Base-by-base conservation (phyloP, 2,797 vertebrate species). In the Melopsittacus undulatus region DNA sequence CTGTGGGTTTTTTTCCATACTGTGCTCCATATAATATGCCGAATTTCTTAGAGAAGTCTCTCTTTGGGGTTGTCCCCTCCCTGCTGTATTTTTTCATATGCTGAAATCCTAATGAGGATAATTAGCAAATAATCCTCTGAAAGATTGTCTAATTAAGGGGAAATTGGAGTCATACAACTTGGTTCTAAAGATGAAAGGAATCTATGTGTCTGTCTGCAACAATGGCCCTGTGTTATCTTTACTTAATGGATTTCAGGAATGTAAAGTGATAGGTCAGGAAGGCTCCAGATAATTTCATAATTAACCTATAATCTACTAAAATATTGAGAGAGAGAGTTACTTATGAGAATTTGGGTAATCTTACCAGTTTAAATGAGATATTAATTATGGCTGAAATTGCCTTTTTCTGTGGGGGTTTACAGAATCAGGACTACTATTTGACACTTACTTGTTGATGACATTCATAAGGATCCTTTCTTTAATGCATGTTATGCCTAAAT, bases 71-170 rank as follows among this genome's bases (percentile, higher is more conserved):
- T 45, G 18, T 4, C 8, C 32, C 54, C 18, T 69, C 11, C 26
- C 70, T 22, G n/a, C 4, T 68, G 12, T 61, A 13, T 69, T 90
- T 87, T 78, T 89, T 92, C 38, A 30, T 75, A 40, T n/a, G 21
- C 13, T 80, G 77, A 79, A 91, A 92, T 82, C 49, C 75, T 76
- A 46, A 19, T 88, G 94, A 86, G 82, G 52, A 77, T 89, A 91
- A 94, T 92, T 85, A 89, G 78, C 73, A 86, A 84, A 59, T 54
- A 92, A 87, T 59, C 61, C 74, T 80, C 34, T 59, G 74, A 74
- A 94, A 94, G 72, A 19, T 85, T 91, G 83, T 78, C 75, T 85
- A 82, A 96, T 87, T 95, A 93, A 90, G 76, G 72, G 52, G 32
- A 95, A 93, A 91, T 74, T 83, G 70, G 42, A 90, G 69, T 69